Conservation (phyloP, 2,888 invertebrate species). For the Salticus scenicus region DNA sequence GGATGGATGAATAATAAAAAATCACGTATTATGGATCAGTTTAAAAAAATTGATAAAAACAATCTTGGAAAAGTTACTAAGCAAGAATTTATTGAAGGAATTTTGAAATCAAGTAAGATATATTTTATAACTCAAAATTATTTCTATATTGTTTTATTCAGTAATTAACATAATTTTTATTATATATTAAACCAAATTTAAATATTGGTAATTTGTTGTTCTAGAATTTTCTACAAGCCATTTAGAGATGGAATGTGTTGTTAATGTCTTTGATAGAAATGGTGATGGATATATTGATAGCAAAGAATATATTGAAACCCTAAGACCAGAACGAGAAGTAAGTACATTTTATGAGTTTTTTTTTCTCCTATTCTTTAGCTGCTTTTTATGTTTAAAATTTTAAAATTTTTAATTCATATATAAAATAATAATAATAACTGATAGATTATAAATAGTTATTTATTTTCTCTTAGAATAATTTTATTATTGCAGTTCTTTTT, state of each 20-base stretch:
- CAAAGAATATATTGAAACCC: conserved; percentile 98
- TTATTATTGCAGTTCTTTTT: too few species aligned
- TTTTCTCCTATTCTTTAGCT: background rate
- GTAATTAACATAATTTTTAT: too few species aligned
- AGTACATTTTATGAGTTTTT: background rate
- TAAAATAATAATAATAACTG: too few species aligned
- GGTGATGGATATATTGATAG: conserved; percentile 96
- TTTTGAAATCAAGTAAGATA: conserved; percentile 92
- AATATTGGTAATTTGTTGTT: too few species aligned
- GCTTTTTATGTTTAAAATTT: too few species aligned
- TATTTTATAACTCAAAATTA: background rate
- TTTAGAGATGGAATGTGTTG: conserved; percentile 98
- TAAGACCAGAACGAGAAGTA: conserved; percentile 93
- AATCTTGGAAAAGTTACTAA: conserved; percentile 96
- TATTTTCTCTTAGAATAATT: too few species aligned
- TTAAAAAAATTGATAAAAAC: conserved; percentile 96
- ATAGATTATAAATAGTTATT: too few species aligned
- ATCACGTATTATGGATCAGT: conserved; percentile 96
- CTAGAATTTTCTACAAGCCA: conserved; percentile 96
- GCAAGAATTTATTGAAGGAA: conserved; percentile 98
- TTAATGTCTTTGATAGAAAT: conserved; percentile 97
- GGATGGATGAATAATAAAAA: conserved; percentile 98
- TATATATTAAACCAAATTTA: too few species aligned
- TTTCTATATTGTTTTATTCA: background rate
- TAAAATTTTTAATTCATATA: too few species aligned